Conservation (phyloP, 1,140 invertebrate genomes). For the Portunus trituberculatus region DNA sequence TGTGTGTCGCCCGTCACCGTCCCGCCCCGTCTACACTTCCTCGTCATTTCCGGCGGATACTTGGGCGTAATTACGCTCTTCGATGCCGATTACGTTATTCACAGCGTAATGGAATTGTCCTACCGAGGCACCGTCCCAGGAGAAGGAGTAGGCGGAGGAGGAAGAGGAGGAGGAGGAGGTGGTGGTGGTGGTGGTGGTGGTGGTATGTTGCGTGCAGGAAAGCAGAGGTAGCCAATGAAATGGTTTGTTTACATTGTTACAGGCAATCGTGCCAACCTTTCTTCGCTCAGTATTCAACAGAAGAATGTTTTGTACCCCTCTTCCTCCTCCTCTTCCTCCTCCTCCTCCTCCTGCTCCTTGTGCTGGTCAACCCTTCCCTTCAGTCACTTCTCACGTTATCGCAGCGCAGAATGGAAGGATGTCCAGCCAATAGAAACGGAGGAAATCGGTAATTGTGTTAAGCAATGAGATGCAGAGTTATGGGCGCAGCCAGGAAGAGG, state of each 20-base stretch:
- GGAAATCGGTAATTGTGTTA: slow-evolving; percentile 36
- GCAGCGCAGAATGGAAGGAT: background rate
- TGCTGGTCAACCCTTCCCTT: background rate
- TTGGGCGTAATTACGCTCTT: slow-evolving; percentile 55
- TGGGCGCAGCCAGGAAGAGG: background rate
- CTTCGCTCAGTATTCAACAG: no score
- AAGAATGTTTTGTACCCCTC: no score
- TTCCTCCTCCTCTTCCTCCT: background rate
- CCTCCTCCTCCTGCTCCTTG: no score
- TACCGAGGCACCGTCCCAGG: background rate
- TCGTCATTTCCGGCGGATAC: slow-evolving; percentile 63
- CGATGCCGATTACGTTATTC: slow-evolving; percentile 64
- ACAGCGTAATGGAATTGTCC: slow-evolving; percentile 59
- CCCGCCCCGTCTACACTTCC: background rate
- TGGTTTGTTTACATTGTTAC: slow-evolving; percentile 45
- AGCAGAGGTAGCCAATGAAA: slow-evolving; percentile 21
- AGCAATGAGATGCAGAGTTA: slow-evolving; percentile 49
- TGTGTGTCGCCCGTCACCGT: background rate
- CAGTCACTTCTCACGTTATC: background rate
- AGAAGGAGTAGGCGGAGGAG: background rate
- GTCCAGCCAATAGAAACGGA: slow-evolving; percentile 43
- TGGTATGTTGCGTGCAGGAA: no score
- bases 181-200: background rate
- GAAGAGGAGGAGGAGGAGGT: background rate
- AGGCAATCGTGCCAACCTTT: slow-evolving; percentile 13